A percentile compares a stretch with the other conserved stretches of the same genome.
phyloP scores from a whole-genome alignment of 37 sponge, comb jelly and placozoan species.

The Ianthella basta region DNA sequence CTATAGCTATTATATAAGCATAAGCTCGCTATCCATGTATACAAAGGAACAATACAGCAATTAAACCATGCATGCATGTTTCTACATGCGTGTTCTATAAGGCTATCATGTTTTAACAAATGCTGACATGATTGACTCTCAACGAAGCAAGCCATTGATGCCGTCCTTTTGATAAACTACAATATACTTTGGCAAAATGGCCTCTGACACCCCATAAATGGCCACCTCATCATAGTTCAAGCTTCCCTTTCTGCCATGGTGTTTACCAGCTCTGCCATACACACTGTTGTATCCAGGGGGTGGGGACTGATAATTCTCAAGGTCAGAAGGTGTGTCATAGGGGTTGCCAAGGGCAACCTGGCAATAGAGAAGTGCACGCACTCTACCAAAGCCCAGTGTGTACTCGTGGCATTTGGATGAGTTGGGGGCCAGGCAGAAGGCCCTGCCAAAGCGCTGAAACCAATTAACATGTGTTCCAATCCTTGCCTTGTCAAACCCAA shows the following conservation, averaged over 20 bases:
- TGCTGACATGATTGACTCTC: too few species aligned
- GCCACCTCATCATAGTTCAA: conserved; percentile 82
- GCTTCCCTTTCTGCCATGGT: not conserved
- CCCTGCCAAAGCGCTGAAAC: conserved; percentile 77
- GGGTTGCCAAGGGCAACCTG: conserved; percentile 69
- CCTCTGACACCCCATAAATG: conserved; percentile 44
- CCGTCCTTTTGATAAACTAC: conserved; percentile 73
- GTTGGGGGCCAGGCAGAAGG: conserved; percentile 79
- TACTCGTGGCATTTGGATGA: conserved; percentile 89
- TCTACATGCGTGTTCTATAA: too few species aligned
- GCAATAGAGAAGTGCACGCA: conserved; percentile 73
- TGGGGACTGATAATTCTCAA: conserved; percentile 43
- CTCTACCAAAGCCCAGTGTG: conserved; percentile 46
- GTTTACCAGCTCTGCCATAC: conserved; percentile 60
- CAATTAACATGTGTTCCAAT: conserved; percentile 43
- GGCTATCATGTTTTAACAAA: too few species aligned
- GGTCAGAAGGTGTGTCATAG: conserved; percentile 33
- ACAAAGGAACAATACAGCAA: too few species aligned
- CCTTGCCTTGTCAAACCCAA: not conserved
- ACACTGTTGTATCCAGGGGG: conserved; percentile 65
- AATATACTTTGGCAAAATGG: conserved; percentile 65
- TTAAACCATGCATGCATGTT: too few species aligned
- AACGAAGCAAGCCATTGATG: not conserved
- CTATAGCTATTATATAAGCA: too few species aligned
- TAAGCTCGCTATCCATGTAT: too few species aligned